Base-by-base conservation (phyloP, 1,140 invertebrate species). In the Venturia canescens region DNA sequence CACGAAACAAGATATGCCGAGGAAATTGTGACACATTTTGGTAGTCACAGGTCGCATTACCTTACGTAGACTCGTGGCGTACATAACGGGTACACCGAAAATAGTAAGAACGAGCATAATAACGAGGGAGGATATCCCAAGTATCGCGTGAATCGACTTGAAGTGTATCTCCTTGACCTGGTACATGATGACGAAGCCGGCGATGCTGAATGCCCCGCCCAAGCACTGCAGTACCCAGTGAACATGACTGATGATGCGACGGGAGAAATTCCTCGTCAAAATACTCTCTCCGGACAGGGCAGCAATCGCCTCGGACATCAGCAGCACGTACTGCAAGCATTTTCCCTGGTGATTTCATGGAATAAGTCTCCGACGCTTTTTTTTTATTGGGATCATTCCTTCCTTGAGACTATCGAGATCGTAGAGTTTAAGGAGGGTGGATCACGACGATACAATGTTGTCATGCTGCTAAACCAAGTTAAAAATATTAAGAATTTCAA, bases 281-380 rank as follows among this genome's bases (percentile, higher is more conserved):
- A 88, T 9, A 72, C 85, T 88, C 21, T 88, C 87, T 7, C 83
- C 84, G 1, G 86, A 57, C 0, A 90, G 27, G 16, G 81, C 69
- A 9, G 87, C 44, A 23, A 89, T 86, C 15, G 88, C 88, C 70
- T 91, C 87, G 29, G 88, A 87, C 89, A 91, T 90, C 50, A 90
- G 80, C 6, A 90, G 75, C 16, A 90, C 83, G 81, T 90, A 91
- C 90, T 91, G 86, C 74, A 86, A 87, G 83, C 23, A 48, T n/a
- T 27, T 48, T 31, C 13, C 38, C 3, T 38, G 6, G 63, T 63
- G 4, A 66, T 27, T 29, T 66, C 18, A 29, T 66, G 3, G 29
- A 66, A 66, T n/a, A 15, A 26, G 48, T 60, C 6, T 23, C n/a
- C 3, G n/a, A 60, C 16, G 3, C 18, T 60, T 60, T 60, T 21